Percentiles rank a stretch among this genome's conserved stretches.
phyloP scores from a whole-genome alignment of 2,113 vertebrate genomes.

The Rhea pennata region DNA sequence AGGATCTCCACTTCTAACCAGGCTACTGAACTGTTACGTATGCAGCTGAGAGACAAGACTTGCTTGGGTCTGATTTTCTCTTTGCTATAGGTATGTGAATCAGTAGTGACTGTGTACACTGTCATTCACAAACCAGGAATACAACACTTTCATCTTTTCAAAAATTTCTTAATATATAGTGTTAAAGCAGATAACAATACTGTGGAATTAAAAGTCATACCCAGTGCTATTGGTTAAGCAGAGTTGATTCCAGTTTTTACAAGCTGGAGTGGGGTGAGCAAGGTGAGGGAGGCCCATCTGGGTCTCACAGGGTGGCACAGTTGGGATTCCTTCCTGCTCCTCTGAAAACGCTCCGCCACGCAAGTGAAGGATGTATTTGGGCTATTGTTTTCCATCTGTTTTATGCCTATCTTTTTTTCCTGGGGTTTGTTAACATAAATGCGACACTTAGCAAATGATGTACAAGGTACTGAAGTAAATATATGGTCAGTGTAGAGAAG shows the following conservation, averaged over 20 bases:
- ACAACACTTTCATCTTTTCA: neutral
- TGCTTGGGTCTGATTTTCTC: neutral
- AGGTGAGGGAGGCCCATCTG: neutral
- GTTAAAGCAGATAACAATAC: neutral
- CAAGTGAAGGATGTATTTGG: neutral
- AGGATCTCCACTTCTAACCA: neutral
- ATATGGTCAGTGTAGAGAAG: neutral
- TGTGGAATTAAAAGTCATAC: accelerated
- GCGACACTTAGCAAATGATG: neutral
- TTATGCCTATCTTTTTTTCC: neutral
- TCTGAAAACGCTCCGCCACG: neutral
- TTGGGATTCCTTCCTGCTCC: no score
- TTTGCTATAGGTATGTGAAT: neutral
- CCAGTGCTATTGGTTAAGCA: neutral
- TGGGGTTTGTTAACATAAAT: neutral
- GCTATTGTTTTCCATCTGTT: neutral
- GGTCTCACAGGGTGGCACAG: no score
- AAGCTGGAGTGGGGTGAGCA: no score
- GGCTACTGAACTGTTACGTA: neutral
- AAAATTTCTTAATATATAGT: neutral
- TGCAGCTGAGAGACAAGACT: neutral
- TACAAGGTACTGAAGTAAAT: neutral
- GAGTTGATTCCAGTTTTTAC: neutral
- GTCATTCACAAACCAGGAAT: accelerated
- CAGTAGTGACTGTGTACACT: neutral